phyloP scores from a whole-genome alignment of 2,797 vertebrate genomes.

The Smutsia gigantea region DNA sequence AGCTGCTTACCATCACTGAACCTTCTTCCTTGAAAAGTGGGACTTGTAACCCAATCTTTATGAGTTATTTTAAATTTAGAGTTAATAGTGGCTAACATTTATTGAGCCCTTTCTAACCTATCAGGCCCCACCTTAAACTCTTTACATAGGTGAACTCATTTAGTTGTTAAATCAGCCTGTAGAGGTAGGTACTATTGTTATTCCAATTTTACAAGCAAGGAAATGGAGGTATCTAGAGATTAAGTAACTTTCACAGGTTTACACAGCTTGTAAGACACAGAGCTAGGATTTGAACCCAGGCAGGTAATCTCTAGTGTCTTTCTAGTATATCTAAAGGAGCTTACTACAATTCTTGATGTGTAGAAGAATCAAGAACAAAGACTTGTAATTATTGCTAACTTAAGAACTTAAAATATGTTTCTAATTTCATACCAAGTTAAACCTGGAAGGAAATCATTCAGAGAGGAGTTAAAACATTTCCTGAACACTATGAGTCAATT shows the following conservation, averaged over 20 bases:
- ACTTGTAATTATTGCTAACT: not conserved
- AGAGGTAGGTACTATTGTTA: not conserved
- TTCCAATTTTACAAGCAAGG: not conserved
- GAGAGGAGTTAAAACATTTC: constrained; percentile 8
- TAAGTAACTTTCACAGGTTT: not conserved
- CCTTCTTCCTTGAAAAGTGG: not conserved
- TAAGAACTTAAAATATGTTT: not conserved
- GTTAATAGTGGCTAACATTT: not conserved
- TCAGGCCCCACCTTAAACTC: not conserved
- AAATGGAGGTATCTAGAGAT: not conserved
- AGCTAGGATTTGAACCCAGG: not conserved
- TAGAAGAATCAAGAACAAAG: not conserved
- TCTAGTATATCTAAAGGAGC: not conserved
- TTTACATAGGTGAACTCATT: not conserved
- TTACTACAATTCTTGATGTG: not conserved
- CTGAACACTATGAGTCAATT: not conserved
- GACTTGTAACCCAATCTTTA: not conserved
- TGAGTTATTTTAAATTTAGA: constrained; percentile 5
- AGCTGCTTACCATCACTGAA: not conserved
- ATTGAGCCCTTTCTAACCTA: not conserved
- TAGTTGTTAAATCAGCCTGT: not conserved
- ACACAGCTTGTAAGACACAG: not conserved
- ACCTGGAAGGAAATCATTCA: not conserved
- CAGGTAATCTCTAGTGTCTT: not conserved
- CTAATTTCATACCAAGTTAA: not conserved